These are phyloP conservation scores for Chrysolina oricalcia DNA, from an alignment of 2,888 invertebrate genomes.

Conservation along the genomic window DNA sequence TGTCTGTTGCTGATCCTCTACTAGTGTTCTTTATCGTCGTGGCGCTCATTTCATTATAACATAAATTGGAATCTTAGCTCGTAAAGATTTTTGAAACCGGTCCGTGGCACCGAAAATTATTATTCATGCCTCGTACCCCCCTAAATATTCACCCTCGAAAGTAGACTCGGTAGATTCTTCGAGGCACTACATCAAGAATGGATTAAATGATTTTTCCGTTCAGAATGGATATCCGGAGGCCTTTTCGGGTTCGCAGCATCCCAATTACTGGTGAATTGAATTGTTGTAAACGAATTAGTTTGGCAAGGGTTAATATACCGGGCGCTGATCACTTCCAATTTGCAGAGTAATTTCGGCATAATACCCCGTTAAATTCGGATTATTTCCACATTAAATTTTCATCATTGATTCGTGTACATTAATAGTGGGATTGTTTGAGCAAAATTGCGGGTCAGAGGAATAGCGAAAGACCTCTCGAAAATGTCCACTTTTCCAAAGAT, in stretches of 20 bases:
- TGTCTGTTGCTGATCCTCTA: too few species aligned
- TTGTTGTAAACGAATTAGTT: constrained; percentile 48
- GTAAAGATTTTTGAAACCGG: background rate
- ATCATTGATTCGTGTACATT: constrained; percentile 36
- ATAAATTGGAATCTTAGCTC: too few species aligned
- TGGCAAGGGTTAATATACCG: constrained; percentile 43
- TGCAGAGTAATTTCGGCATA: constrained; percentile 45
- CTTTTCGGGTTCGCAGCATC: constrained; percentile 15
- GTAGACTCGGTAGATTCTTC: background rate
- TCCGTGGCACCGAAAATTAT: background rate
- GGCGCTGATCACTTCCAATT: constrained; percentile 44
- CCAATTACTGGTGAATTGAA: constrained; percentile 41
- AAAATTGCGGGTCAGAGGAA: background rate
- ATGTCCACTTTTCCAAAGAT: too few species aligned
- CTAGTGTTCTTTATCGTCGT: too few species aligned
- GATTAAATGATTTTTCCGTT: constrained; percentile 11
- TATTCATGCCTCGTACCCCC: background rate
- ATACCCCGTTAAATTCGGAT: constrained; percentile 39
- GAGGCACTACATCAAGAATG: constrained; percentile 6
- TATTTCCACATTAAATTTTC: constrained; percentile 44
- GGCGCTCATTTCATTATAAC: too few species aligned
- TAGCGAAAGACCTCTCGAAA: too few species aligned
- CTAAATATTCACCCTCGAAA: constrained; percentile 5
- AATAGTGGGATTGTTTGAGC: constrained; percentile 4
- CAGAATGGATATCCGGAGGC: background rate